These are phyloP conservation scores for Lepidocyrtinus sp. DNA, from an alignment of 2,888 invertebrate species.

Conservation along the genomic window DNA sequence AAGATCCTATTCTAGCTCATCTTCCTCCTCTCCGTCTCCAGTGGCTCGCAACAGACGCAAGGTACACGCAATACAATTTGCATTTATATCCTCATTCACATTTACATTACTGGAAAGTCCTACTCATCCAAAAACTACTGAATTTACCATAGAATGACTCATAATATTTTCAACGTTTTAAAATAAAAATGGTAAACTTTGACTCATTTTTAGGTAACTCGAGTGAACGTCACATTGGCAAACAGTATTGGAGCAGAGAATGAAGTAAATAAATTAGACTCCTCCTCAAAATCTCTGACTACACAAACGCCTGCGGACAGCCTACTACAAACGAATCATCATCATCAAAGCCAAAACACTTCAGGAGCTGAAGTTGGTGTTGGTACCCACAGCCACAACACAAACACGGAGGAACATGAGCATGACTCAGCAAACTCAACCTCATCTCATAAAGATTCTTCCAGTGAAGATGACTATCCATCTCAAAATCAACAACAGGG, in stretches of 20 bases:
- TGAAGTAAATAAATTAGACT: not conserved
- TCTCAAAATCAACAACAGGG: constrained; percentile 22
- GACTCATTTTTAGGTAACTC: constrained; percentile 36
- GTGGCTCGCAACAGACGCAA: constrained; percentile 64
- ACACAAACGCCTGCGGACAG: not conserved
- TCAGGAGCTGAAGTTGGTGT: no score
- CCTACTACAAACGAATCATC: no score
- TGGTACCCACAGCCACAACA: no score
- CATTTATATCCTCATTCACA: no score
- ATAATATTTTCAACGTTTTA: no score
- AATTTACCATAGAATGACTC: no score
- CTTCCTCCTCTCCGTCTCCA: constrained; percentile 66
- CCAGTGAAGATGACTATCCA: constrained; percentile 49
- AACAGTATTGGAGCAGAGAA: constrained; percentile 43
- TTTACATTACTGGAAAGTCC: no score
- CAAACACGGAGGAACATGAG: constrained; percentile 18
- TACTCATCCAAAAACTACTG: no score
- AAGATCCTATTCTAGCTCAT: constrained; percentile 65
- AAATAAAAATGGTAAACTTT: no score
- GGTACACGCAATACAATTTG: no score
- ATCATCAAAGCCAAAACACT: no score
- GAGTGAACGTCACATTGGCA: constrained; percentile 40
- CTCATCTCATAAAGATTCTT: constrained; percentile 65
- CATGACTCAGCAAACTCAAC: constrained; percentile 62
- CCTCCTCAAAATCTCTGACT: not conserved